Evolutionary conservation across 2,113 vertebrate genomes (phyloP), one percentile per base, ranked within the genome.

Genomic region (Alethe castanea): DNA sequence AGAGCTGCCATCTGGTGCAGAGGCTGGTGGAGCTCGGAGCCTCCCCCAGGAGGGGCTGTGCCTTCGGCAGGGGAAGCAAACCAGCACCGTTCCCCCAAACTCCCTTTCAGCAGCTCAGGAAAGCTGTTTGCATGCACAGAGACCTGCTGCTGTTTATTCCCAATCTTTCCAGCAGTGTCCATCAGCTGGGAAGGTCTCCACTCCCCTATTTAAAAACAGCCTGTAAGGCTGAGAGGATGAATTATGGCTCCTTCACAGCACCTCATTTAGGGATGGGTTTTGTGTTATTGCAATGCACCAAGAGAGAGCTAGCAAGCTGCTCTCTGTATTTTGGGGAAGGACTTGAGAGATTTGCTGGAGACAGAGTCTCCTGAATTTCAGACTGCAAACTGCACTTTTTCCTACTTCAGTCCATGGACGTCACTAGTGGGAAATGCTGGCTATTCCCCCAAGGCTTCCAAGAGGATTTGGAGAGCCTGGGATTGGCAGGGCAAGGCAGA

Each of bases 1-100:
- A 50, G 69, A 90, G 81, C 52, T 91, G 87, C 77, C 93, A 92
- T 53, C 92, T 96, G 94, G 84, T 65, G 86, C 83, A 82, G 85
- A 86, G 80, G 72, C 88, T 90, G 33, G 50, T 0, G 1, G 73
- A 81, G 80, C 73, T 91, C 28, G 0, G 61, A 92, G 33, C 91
- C 64, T 92, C 95, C 92, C 67, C 76, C 53, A 3, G 92, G 80
- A 93, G 69, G 70, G 76, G 62, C 3, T 71, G 77, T 1, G 64
- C 80, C 57, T 77, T 81, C n/a, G 0, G 77, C 62, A 73, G 25
- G 42, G 70, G 19, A 56, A 92, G 65, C 0, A 0, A 90, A 60
- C 7, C 3, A 0, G 52, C 64, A 26, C 45, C 0, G 1, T 8
- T 83, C 38, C 65, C 65, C 60, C 42, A 24, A 28, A 60, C 18